Conservation (phyloP, 2,113 vertebrate species). For the Caloenas nicobarica region DNA sequence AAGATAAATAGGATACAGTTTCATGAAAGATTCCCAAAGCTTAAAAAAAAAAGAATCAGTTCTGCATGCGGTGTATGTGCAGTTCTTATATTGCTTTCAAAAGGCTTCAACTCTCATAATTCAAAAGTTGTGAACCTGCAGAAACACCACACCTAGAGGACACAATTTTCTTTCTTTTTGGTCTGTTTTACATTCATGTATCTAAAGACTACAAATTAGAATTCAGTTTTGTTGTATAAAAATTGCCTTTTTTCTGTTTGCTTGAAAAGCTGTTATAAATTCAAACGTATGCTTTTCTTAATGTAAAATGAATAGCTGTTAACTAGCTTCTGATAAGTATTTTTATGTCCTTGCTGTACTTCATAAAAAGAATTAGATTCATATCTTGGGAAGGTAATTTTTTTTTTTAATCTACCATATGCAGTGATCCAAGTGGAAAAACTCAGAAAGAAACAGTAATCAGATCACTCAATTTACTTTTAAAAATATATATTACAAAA, state of each 20-base stretch:
- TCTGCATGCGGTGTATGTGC: neutral
- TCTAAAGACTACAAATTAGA: neutral
- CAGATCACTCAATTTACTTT: neutral
- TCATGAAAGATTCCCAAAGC: neutral
- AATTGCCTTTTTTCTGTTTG: neutral
- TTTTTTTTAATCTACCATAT: neutral
- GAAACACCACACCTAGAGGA: neutral
- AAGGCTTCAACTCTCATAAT: neutral
- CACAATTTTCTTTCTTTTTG: neutral
- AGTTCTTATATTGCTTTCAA: neutral
- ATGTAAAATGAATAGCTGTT: neutral
- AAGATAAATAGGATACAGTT: neutral
- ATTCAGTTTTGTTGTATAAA: neutral
- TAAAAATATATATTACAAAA: neutral
- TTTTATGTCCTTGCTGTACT: neutral
- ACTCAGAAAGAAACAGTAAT: neutral
- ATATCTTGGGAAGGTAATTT: neutral
- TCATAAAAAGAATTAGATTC: neutral
- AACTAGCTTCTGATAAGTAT: neutral
- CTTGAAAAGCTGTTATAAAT: neutral
- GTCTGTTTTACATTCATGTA: neutral
- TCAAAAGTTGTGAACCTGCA: neutral
- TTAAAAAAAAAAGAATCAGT: neutral
- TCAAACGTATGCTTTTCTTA: neutral
- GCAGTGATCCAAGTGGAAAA: conserved; percentile 11